These are phyloP conservation scores for Anarrhichthys ocellatus DNA, from an alignment of 2,113 vertebrate species.

Conservation along the genomic window DNA sequence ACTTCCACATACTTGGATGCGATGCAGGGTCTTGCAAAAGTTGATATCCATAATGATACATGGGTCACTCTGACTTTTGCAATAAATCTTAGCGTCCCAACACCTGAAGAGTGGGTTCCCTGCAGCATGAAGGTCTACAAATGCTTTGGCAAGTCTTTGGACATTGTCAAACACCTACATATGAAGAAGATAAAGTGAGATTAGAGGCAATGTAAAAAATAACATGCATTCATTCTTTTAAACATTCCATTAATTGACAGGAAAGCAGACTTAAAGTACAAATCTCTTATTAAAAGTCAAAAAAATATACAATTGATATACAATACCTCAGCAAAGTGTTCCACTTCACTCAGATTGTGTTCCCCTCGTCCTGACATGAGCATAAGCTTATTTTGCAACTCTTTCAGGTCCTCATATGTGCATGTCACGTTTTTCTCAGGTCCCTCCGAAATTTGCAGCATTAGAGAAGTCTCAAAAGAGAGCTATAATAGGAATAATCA, in stretches of 20 bases:
- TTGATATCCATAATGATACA: slow-evolving; percentile 83
- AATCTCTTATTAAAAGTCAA: not conserved
- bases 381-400: slow-evolving; percentile 94
- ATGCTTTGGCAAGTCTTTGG: slow-evolving; percentile 86
- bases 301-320: slow-evolving; percentile 14
- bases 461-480: slow-evolving; percentile 81
- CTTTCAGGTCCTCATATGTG: slow-evolving; percentile 86
- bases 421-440: slow-evolving; percentile 61
- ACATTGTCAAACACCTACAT: slow-evolving; percentile 87
- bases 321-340: slow-evolving; percentile 90
- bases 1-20: slow-evolving; percentile 45
- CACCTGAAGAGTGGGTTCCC: slow-evolving; percentile 89
- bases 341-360: slow-evolving; percentile 85
- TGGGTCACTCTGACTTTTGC: slow-evolving; percentile 63
- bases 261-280: not conserved
- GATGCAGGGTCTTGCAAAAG: slow-evolving; percentile 43
- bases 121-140: slow-evolving; percentile 86
- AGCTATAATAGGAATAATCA: slow-evolving; percentile 80
- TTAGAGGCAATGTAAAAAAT: not conserved
- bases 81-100: slow-evolving; percentile 84
- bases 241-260: not conserved
- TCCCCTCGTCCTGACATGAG: slow-evolving; percentile 92
- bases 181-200: slow-evolving; percentile 9
- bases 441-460: slow-evolving; percentile 76
- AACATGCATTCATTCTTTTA: not conserved